Conservation (phyloP, 2,113 vertebrate species). For the Tetrao urogallus region DNA sequence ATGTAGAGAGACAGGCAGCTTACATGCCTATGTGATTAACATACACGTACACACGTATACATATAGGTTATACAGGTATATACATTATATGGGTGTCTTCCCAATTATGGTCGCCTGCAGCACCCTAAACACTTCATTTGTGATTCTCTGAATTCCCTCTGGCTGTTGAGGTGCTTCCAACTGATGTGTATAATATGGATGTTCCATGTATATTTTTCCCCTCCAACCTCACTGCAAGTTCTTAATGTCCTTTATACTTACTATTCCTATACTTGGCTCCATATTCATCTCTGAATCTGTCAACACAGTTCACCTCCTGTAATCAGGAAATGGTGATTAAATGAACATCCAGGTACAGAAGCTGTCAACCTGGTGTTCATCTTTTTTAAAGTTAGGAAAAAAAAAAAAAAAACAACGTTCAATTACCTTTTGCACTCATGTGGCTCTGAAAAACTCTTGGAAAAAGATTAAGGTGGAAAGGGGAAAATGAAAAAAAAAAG, state of each 20-base stretch:
- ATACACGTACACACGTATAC: neutral
- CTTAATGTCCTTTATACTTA: slow-evolving; percentile 52
- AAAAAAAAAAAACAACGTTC: neutral
- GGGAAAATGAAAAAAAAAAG: neutral
- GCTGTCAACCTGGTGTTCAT: slow-evolving; percentile 63
- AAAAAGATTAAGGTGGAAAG: neutral
- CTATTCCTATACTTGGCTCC: slow-evolving; percentile 17
- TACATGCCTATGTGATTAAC: neutral
- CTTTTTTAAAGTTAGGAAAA: slow-evolving; percentile 19
- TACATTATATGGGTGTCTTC: neutral
- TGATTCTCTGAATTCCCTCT: neutral
- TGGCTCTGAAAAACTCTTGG: neutral
- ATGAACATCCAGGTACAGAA: slow-evolving; percentile 69
- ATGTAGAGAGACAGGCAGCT: neutral
- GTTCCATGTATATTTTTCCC: slow-evolving; percentile 28
- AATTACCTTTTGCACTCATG: slow-evolving; percentile 22
- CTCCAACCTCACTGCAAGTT: slow-evolving; percentile 55
- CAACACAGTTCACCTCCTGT: slow-evolving; percentile 57
- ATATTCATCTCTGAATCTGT: slow-evolving; percentile 59
- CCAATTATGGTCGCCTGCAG: neutral
- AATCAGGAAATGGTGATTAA: slow-evolving; percentile 71
- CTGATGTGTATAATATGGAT: slow-evolving; percentile 61
- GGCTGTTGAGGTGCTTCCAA: slow-evolving; percentile 30
- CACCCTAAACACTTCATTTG: slow-evolving; percentile 14
- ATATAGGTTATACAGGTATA: neutral